Evolutionary conservation across 2,797 vertebrate genomes (phyloP), one percentile per base, ranked within the genome.

Genomic region (Alca torda): DNA sequence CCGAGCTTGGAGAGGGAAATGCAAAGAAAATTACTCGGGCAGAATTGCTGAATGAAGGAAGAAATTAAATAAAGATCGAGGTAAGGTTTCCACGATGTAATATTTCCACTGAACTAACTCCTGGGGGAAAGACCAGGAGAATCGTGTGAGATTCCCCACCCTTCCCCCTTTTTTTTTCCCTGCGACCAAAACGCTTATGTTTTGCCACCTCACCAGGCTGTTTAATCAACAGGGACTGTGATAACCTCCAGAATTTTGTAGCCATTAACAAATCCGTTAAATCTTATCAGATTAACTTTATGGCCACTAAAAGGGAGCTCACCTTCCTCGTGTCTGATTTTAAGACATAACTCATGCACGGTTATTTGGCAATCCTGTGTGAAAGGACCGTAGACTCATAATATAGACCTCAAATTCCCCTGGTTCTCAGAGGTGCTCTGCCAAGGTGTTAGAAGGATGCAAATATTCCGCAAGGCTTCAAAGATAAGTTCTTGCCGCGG

Each of bases 321-420:
- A 6, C 51, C 23, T 54, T 64, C n/a, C 68, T 24, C 16, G 0
- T 13, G 24, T 4, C 37, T 19, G 59, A 5, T 57, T 64, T 35
- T 4, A 14, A 64, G 75, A 28, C 48, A 6, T 17, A 14, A 23
- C 31, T 17, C 24, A 6, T 0, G 0, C 59, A 3, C 1, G 3
- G 8, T 23, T 43, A 4, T 23, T 39, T 14, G n/a, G 31, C 46
- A 51, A 6, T 28, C 26, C 67, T 16, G 41, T 35, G 46, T 16
- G 31, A 43, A 80, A 35, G 57, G 63, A n/a, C 54, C 75, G 51
- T 1, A 26, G 43, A 11, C 6, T 45, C 48, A 6, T 50, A 9
- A 16, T 3, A 25, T 1, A 13, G 43, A 73, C 18, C 63, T 26
- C 45, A 5, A 11, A 8, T 15, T 16, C 26, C 21, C 45, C 69